Evolutionary conservation across 1,140 invertebrate genomes (phyloP).

Genomic region (Pseudomyrmex flavicornis): DNA sequence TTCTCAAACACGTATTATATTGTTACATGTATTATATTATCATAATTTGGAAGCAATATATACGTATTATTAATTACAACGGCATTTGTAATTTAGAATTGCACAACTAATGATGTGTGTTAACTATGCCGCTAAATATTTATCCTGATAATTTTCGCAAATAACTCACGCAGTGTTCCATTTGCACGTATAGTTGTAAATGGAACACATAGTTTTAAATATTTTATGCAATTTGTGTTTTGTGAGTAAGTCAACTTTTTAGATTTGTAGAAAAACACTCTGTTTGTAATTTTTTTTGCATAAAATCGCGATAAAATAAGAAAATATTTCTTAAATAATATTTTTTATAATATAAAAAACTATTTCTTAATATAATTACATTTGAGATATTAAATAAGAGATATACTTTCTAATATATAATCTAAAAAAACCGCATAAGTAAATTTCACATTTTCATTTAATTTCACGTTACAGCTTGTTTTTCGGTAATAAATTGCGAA

Average conservation of each 20-base stretch:
- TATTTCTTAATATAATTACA: not conserved
- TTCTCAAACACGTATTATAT: not conserved
- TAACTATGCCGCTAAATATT: slow-evolving; percentile 35
- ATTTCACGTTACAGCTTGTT: too few relatives aligned
- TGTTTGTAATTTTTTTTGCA: too few relatives aligned
- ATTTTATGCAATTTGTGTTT: not conserved
- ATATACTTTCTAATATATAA: not conserved
- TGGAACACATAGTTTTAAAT: too few relatives aligned
- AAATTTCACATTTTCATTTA: too few relatives aligned
- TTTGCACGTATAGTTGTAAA: not conserved
- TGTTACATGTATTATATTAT: not conserved
- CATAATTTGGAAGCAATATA: not conserved
- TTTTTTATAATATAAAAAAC: too few relatives aligned
- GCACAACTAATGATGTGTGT: slow-evolving; percentile 17
- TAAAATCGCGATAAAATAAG: too few relatives aligned
- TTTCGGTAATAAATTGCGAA: too few relatives aligned
- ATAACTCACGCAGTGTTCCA: slow-evolving; percentile 9
- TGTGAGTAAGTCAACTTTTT: too few relatives aligned
- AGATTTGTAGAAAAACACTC: too few relatives aligned
- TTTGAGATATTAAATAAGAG: not conserved
- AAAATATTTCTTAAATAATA: too few relatives aligned
- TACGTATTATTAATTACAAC: slow-evolving; percentile 23
- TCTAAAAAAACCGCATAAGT: too few relatives aligned
- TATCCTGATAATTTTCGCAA: slow-evolving; percentile 23
- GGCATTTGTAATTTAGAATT: slow-evolving; percentile 27